A percentile compares a stretch with the other conserved stretches of the same genome.
These are phyloP conservation scores for Sarcophaga subvicina DNA, from an alignment of 2,888 invertebrate species.

Conservation along the genomic window DNA sequence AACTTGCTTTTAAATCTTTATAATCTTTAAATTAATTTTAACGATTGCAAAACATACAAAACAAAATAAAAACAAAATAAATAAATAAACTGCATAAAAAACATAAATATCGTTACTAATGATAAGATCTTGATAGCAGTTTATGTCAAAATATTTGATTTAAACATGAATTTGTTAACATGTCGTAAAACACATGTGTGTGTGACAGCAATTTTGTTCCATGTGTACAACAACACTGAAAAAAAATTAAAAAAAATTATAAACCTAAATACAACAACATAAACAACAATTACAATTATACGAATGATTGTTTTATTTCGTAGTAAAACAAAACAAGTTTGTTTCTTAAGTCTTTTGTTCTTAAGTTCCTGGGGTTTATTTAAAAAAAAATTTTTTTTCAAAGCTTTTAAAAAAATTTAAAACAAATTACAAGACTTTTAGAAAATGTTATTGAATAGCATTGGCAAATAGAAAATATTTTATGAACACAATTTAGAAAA, in stretches of 20 bases:
- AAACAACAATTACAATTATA: constrained; percentile 39
- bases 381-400: constrained; percentile 6
- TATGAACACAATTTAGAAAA: too few relatives aligned
- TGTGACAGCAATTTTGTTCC: constrained; percentile 64
- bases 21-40: constrained; percentile 62
- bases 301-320: neutral
- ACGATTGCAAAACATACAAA: constrained; percentile 54
- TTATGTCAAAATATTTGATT: constrained; percentile 70
- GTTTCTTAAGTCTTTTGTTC: constrained; percentile 49
- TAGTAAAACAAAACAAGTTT: constrained; percentile 26
- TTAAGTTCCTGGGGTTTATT: neutral
- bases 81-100: constrained; percentile 41
- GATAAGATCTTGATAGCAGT: constrained; percentile 69
- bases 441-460: too few relatives aligned
- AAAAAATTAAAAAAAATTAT: neutral
- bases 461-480: too few relatives aligned
- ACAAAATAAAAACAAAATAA: constrained; percentile 1
- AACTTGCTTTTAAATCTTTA: constrained; percentile 48
- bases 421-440: too few relatives aligned
- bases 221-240: neutral
- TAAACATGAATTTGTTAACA: constrained; percentile 70
- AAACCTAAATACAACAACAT: constrained; percentile 20
- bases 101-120: constrained; percentile 67
- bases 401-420: neutral
- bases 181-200: constrained; percentile 66